Evolutionary conservation across 2,888 invertebrate genomes (phyloP).

Genomic region (Dolomedes plantarius): DNA sequence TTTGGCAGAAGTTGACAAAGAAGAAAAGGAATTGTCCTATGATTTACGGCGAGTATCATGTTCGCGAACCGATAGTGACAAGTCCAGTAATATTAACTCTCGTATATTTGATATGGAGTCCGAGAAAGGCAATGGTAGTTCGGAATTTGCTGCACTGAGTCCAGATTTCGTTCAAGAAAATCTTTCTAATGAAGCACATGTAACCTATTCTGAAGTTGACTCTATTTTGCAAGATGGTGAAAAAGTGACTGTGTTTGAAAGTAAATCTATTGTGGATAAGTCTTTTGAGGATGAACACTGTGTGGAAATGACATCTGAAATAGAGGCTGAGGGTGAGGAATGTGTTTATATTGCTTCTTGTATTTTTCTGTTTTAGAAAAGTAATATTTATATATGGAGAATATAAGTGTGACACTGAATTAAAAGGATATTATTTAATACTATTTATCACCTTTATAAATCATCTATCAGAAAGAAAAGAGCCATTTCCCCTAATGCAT

Average conservation of each 20-base stretch:
- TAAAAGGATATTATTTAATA: too few relatives aligned
- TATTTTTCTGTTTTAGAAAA: neutral
- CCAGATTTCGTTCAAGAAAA: neutral
- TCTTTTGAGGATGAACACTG: conserved; percentile 26
- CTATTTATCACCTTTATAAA: too few relatives aligned
- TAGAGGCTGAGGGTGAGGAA: conserved; percentile 58
- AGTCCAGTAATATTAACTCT: conserved; percentile 20
- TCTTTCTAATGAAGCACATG: neutral
- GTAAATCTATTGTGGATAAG: conserved; percentile 17
- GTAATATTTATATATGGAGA: neutral
- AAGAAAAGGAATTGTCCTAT: conserved; percentile 53
- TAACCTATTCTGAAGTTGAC: conserved; percentile 10
- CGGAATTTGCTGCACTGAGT: conserved; percentile 13
- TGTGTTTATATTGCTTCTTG: conserved; percentile 34
- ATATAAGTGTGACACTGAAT: neutral
- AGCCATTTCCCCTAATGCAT: too few relatives aligned
- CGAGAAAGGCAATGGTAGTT: conserved; percentile 16
- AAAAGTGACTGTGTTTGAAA: conserved; percentile 24
- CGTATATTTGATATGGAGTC: conserved; percentile 12
- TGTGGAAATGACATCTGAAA: neutral
- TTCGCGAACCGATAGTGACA: conserved; percentile 20
- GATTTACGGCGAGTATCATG: conserved; percentile 23
- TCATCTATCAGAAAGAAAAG: too few relatives aligned
- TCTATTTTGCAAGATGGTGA: conserved; percentile 4
- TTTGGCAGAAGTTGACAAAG: conserved; percentile 64